Evolutionary conservation across 2,797 vertebrate genomes (phyloP).

Genomic region (Columba guinea): DNA sequence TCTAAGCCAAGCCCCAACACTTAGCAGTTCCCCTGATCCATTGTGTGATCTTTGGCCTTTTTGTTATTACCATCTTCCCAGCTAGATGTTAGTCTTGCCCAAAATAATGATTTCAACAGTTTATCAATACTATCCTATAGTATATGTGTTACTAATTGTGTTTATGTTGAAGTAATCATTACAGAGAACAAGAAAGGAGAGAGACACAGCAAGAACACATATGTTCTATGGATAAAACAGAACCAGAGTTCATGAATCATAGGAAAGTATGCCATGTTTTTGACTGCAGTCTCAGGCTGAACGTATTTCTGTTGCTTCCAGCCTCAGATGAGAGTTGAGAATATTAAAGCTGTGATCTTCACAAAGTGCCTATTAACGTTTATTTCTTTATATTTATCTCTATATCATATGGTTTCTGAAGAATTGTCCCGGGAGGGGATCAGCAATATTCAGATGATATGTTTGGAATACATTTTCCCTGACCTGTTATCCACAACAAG

Average conservation of each 20-base stretch:
- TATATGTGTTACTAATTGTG: constrained; percentile 24
- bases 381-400: constrained; percentile 36
- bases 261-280: constrained; percentile 41
- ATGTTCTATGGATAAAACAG: constrained; percentile 44
- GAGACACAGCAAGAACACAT: constrained; percentile 1
- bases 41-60: constrained; percentile 80
- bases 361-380: constrained; percentile 61
- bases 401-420: constrained; percentile 57
- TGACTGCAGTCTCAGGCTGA: constrained; percentile 55
- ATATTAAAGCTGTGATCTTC: constrained; percentile 84
- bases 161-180: constrained; percentile 48
- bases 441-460: constrained; percentile 65
- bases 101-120: constrained; percentile 52
- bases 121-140: constrained; percentile 41
- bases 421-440: constrained; percentile 69
- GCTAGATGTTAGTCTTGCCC: constrained; percentile 50
- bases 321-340: constrained; percentile 62
- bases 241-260: constrained; percentile 55
- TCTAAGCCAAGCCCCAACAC: constrained; percentile 65
- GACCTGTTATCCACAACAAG: constrained; percentile 70
- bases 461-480: constrained; percentile 66
- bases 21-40: constrained; percentile 75
- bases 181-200: constrained; percentile 26
- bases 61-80: constrained; percentile 66
- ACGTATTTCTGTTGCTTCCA: constrained; percentile 39